A percentile compares a stretch with the other conserved stretches of the same genome.
phyloP scores from a whole-genome alignment of 1,140 invertebrate genomes.

The Trinorchestia longiramus region DNA sequence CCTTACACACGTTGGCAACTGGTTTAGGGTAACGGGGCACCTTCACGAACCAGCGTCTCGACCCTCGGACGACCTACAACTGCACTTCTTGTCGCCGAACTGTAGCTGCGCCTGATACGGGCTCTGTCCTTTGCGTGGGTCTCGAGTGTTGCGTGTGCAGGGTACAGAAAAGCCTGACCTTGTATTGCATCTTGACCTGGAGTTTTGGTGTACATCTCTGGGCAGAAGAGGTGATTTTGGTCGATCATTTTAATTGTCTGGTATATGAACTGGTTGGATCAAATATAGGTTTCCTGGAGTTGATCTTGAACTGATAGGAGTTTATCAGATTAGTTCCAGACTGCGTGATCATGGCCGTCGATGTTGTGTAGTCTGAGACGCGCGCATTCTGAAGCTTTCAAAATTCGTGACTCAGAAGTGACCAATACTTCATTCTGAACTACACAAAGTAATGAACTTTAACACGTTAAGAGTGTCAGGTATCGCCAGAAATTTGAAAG shows the following conservation, averaged over 20 bases:
- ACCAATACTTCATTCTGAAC: no score
- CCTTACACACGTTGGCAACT: neutral
- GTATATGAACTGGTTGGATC: neutral
- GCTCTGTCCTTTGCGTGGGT: neutral
- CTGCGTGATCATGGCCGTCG: no score
- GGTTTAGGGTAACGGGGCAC: constrained; percentile 10
- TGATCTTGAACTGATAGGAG: no score
- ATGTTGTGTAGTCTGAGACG: neutral
- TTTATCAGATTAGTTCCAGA: no score
- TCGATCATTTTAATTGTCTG: neutral
- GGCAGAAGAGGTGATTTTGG: neutral
- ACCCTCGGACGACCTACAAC: neutral
- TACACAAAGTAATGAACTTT: no score
- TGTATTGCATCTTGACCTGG: neutral
- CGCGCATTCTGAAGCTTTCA: no score
- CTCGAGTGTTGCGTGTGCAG: neutral
- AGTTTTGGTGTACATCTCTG: neutral
- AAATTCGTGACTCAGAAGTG: no score
- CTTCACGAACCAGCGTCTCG: neutral
- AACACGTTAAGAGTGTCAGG: no score
- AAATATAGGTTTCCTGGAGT: neutral
- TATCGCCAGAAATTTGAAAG: no score
- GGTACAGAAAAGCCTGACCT: neutral
- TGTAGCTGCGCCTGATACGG: neutral
- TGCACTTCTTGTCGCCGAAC: constrained; percentile 5